A percentile compares a stretch with the other conserved stretches of the same genome.
Evolutionary conservation across 2,113 vertebrate species (phyloP).

Genomic region (Paralichthys olivaceus): DNA sequence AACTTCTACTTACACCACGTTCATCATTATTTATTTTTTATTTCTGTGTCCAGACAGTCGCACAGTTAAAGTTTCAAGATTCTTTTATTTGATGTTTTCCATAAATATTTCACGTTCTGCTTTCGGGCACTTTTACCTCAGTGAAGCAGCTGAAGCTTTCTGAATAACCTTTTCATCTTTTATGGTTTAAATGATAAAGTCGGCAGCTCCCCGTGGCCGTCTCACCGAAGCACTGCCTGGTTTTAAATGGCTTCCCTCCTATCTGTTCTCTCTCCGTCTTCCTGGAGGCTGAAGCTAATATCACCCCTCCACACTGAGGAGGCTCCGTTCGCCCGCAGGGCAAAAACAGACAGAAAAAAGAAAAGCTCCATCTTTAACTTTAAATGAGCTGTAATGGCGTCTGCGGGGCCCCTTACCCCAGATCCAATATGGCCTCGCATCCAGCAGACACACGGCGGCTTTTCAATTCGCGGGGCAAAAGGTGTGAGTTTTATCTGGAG

Average conservation of each 20-base stretch:
- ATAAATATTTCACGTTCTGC: neutral
- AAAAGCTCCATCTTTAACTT: slow-evolving; percentile 55
- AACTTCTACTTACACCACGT: neutral
- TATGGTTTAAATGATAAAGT: neutral
- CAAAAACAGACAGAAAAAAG: slow-evolving; percentile 2
- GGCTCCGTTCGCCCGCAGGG: slow-evolving; percentile 14
- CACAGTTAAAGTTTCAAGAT: no score
- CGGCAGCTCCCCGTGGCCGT: neutral
- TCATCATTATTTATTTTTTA: neutral
- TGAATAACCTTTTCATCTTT: neutral
- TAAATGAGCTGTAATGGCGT: slow-evolving; percentile 63
- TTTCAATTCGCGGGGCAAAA: slow-evolving; percentile 58
- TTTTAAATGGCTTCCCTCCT: slow-evolving; percentile 30
- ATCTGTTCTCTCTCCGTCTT: slow-evolving; percentile 9
- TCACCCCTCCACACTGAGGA: slow-evolving; percentile 27
- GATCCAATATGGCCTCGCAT: slow-evolving; percentile 54
- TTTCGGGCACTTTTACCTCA: neutral
- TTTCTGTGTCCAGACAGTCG: no score
- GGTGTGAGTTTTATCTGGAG: slow-evolving; percentile 65
- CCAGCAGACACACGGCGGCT: slow-evolving; percentile 33
- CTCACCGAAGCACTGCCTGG: neutral
- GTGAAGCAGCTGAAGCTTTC: neutral
- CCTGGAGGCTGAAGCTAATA: slow-evolving; percentile 19
- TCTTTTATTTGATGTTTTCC: no score
- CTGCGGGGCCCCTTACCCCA: slow-evolving; percentile 26